These are phyloP conservation scores for Campoplex nolae DNA, from an alignment of 2,888 invertebrate species.

Conservation along the genomic window DNA sequence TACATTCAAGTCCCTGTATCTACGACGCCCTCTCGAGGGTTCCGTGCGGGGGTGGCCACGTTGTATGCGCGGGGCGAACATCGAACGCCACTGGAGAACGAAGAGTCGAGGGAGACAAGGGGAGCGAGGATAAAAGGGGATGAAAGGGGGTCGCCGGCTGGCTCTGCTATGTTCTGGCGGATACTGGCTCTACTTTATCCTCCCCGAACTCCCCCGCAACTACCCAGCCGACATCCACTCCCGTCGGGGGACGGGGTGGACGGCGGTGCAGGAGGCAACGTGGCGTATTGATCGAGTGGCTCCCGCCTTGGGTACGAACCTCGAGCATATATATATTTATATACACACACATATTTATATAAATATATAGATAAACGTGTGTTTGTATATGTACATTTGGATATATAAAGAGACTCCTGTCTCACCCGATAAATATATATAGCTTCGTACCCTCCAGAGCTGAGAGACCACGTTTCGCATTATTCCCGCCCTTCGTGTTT, in stretches of 20 bases:
- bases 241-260: conserved; percentile 69
- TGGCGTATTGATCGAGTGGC: conserved; percentile 85
- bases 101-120: conserved; percentile 40
- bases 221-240: conserved; percentile 28
- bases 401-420: conserved; percentile 45
- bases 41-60: conserved; percentile 63
- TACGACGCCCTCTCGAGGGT: conserved; percentile 70
- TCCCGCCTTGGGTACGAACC: conserved; percentile 78
- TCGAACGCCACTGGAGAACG: conserved; percentile 42
- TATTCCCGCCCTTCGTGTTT: conserved; percentile 66
- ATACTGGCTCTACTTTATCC: conserved; percentile 55
- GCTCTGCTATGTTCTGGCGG: conserved; percentile 53
- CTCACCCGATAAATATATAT: conserved; percentile 75
- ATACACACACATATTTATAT: conserved; percentile 17
- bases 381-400: neutral
- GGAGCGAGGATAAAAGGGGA: conserved; percentile 26
- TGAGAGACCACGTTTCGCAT: conserved; percentile 50
- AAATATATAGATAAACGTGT: neutral
- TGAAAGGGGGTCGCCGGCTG: conserved; percentile 58
- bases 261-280: conserved; percentile 82
- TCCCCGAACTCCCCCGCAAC: conserved; percentile 13
- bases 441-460: conserved; percentile 50
- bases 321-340: conserved; percentile 44
- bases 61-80: conserved; percentile 47
- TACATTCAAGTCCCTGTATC: conserved; percentile 58